Evolutionary conservation across 2,797 vertebrate genomes (phyloP).

Genomic region (Eospalax fontanierii): DNA sequence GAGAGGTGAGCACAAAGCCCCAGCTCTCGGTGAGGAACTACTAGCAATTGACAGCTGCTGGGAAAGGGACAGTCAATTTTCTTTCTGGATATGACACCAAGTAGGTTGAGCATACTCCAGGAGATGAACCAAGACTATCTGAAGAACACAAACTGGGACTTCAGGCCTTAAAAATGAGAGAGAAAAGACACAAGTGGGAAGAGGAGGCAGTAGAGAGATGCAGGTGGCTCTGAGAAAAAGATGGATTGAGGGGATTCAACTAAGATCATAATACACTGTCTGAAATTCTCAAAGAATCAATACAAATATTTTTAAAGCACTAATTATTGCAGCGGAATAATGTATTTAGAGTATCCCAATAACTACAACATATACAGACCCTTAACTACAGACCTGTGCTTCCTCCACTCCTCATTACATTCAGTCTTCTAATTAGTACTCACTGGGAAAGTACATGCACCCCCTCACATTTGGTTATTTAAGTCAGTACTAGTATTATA

Average conservation of each 20-base stretch:
- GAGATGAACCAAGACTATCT: too few relatives aligned
- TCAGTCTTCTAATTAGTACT: neutral
- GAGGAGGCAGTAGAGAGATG: too few relatives aligned
- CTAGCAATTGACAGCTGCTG: neutral
- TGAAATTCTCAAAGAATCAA: too few relatives aligned
- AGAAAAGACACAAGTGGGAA: too few relatives aligned
- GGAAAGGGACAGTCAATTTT: neutral
- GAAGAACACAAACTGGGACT: too few relatives aligned
- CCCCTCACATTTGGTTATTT: neutral
- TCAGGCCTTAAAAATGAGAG: too few relatives aligned
- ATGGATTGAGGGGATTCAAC: too few relatives aligned
- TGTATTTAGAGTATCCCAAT: neutral
- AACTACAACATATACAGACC: neutral
- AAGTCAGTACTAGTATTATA: neutral
- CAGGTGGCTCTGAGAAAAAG: too few relatives aligned
- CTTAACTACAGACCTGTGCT: neutral
- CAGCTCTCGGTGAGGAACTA: neutral
- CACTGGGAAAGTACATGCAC: neutral
- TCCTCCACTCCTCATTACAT: neutral
- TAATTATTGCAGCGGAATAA: conserved; percentile 3
- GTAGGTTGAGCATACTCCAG: too few relatives aligned
- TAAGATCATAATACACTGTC: too few relatives aligned
- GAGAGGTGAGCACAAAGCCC: neutral
- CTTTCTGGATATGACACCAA: too few relatives aligned
- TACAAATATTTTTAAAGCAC: neutral